Evolutionary conservation across 2,113 vertebrate genomes (phyloP).

Genomic region (Amia ocellicauda): DNA sequence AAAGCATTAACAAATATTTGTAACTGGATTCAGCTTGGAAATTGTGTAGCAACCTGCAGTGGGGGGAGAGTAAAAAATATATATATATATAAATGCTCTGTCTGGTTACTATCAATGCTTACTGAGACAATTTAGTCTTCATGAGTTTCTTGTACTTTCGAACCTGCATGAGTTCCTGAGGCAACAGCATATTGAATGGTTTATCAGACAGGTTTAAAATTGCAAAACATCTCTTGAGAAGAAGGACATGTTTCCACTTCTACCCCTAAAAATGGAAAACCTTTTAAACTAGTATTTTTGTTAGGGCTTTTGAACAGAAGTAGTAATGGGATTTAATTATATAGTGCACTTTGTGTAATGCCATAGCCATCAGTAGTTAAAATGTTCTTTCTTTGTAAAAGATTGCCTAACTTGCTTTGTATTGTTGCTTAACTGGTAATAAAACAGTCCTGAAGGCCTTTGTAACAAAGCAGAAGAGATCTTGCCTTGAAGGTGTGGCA

Average conservation of each 20-base stretch:
- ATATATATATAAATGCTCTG: no score
- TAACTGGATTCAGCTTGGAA: no score
- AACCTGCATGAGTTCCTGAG: no score
- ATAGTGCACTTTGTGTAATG: slow-evolving; percentile 50
- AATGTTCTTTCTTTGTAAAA: slow-evolving; percentile 62
- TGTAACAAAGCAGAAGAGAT: slow-evolving; percentile 43
- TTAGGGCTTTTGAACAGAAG: slow-evolving; percentile 29
- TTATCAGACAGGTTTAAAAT: no score
- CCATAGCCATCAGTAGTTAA: slow-evolving; percentile 57
- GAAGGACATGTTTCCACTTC: neutral
- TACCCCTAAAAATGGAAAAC: neutral
- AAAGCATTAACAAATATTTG: no score
- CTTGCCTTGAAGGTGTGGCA: slow-evolving; percentile 41
- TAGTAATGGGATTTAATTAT: slow-evolving; percentile 56
- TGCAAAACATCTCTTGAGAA: neutral
- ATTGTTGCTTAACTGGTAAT: slow-evolving; percentile 43
- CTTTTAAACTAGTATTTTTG: slow-evolving; percentile 33
- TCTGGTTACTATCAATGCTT: no score
- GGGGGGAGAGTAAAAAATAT: no score
- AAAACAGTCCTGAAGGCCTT: slow-evolving; percentile 45
- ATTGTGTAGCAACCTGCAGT: no score
- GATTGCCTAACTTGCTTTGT: slow-evolving; percentile 36
- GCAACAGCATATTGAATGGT: no score
- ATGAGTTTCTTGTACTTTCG: no score
- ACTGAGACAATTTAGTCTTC: no score